Evolutionary conservation across 1,140 invertebrate genomes (phyloP).

Genomic region (Amyelois transitella): DNA sequence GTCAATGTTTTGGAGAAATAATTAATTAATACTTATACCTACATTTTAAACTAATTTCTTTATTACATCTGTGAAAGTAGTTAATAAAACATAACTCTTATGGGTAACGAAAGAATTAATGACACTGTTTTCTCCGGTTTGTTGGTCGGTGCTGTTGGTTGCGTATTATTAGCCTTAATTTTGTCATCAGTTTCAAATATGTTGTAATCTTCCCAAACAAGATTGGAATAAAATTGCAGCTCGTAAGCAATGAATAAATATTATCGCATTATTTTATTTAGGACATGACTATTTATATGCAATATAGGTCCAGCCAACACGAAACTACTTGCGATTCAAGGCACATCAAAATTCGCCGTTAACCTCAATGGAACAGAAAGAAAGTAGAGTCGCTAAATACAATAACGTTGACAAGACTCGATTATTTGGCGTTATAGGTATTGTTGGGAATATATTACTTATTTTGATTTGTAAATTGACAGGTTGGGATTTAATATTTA

Average conservation of each 20-base stretch:
- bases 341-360: constrained; percentile 52
- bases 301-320: constrained; percentile 22
- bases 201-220: background rate
- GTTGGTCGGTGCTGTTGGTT: no score
- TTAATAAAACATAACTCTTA: no score
- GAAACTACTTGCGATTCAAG: constrained; percentile 45
- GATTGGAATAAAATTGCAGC: background rate
- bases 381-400: constrained; percentile 37
- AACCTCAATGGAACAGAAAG: constrained; percentile 55
- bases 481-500: no score
- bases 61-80: no score
- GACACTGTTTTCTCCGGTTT: no score
- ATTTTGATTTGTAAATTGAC: no score
- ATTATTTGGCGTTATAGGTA: background rate
- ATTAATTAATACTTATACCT: no score
- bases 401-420: constrained; percentile 1
- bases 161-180: background rate
- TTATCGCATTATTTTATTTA: constrained; percentile 9
- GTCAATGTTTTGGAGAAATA: no score
- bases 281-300: constrained; percentile 35
- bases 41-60: no score
- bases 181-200: background rate
- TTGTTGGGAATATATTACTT: no score
- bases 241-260: constrained; percentile 6
- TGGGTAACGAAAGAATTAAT: no score